Evolutionary conservation across 2,888 invertebrate species (phyloP).

Genomic region (Meandrusa payeni): DNA sequence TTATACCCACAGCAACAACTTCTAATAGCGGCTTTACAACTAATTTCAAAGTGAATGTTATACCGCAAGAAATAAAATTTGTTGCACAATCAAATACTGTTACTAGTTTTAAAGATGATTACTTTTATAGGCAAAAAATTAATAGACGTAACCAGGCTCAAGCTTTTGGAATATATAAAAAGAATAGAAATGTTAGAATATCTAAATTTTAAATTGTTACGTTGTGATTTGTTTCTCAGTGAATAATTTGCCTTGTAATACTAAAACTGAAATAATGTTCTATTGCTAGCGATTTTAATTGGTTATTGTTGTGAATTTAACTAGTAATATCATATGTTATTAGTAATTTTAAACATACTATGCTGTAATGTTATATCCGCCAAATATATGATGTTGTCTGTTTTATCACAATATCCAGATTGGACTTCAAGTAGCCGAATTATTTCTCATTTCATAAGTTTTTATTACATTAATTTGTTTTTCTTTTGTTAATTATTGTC

Average conservation of each 20-base stretch:
- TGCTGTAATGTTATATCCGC: too few relatives aligned
- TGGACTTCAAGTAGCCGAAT: too few relatives aligned
- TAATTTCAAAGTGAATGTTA: slow-evolving; percentile 59
- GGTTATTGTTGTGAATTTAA: too few relatives aligned
- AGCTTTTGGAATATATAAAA: slow-evolving; percentile 59
- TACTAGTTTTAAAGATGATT: slow-evolving; percentile 56
- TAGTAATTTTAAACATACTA: background rate
- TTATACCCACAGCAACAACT: slow-evolving; percentile 58
- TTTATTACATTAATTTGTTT: too few relatives aligned
- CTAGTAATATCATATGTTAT: too few relatives aligned
- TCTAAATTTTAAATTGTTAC: slow-evolving; percentile 55
- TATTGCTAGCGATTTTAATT: background rate
- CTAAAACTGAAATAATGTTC: slow-evolving; percentile 4
- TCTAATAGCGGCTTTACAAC: slow-evolving; percentile 66
- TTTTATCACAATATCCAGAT: too few relatives aligned
- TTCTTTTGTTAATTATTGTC: slow-evolving; percentile 24
- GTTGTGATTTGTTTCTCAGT: slow-evolving; percentile 1
- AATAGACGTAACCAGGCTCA: slow-evolving; percentile 59
- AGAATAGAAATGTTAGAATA: slow-evolving; percentile 54
- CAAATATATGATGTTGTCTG: too few relatives aligned
- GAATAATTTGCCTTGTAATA: slow-evolving; percentile 17
- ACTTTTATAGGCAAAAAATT: slow-evolving; percentile 50
- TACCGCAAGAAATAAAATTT: slow-evolving; percentile 55
- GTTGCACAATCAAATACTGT: slow-evolving; percentile 49
- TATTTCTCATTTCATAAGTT: too few relatives aligned